Base-by-base conservation (phyloP, 2,797 vertebrate species). In the Chelmon rostratus region DNA sequence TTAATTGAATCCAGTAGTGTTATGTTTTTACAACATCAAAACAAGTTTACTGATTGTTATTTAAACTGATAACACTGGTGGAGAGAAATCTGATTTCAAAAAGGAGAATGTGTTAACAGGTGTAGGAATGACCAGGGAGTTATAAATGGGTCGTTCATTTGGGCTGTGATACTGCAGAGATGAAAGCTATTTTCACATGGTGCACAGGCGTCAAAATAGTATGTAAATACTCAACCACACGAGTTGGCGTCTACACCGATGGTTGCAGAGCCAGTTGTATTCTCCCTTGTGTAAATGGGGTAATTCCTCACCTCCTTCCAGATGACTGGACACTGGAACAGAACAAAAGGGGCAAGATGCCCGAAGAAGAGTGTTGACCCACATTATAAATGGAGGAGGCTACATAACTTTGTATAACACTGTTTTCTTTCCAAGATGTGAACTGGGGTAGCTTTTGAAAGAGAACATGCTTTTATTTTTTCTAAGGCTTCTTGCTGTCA, bases 281-380 rank as follows among this genome's bases (percentile, higher is more conserved):
- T 70, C 62, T 70, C 67, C 61, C 11, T 44, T n/a, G 54, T 53
- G 59, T 72, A 42, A 65, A 71, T 2, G n/a, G 77, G 61, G 61
- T 49, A 79, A 70, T 79, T 83, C 64, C 54, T 77, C 67, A 49
- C 31, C 52, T 64, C 47, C 47, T 81, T 87, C 73, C 78, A 81
- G 74, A 77, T 79, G 81, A 84, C 73, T 78, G 85, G 25, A 62
- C 1, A 1, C 66, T 80, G 66, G 47, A 77, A 40, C 25, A 44
- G 64, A 81, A 83, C 70, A 75, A 86, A 73, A 44, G 64, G 54
- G 47, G 25, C 23, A 19, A 58, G 21, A 47, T 0, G 63, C 82
- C 65, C 5, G 49, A 62, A 83, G 78, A 65, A 50, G 58, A 70
- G 54, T 35, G 31, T 31, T 78, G 73, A 86, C 75, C 79, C 69